These are phyloP conservation scores for Hiodon alosoides DNA, from an alignment of 2,113 vertebrate genomes.

Conservation along the genomic window DNA sequence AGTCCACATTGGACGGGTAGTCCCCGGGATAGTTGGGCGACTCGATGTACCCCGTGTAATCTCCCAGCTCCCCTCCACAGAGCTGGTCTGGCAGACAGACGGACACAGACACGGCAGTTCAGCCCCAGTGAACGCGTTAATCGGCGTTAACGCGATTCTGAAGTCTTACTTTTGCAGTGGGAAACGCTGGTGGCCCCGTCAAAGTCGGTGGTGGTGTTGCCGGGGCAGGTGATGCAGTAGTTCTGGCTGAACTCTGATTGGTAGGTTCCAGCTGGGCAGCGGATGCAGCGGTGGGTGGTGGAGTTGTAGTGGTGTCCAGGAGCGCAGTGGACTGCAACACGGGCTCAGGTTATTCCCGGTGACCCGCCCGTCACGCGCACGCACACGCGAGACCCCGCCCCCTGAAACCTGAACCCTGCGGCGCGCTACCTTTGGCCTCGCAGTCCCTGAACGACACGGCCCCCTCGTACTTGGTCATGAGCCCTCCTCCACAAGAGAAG, in stretches of 20 bases:
- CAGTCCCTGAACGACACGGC: constrained; percentile 87
- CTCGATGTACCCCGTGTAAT: constrained; percentile 95
- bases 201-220: constrained; percentile 94
- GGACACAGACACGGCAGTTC: not conserved
- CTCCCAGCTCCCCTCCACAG: constrained; percentile 91
- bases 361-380: constrained; percentile 15
- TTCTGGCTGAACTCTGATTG: constrained; percentile 94
- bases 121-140: not conserved
- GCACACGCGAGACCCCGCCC: not conserved
- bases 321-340: constrained; percentile 81
- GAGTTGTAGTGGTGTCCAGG: constrained; percentile 96
- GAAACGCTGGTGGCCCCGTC: constrained; percentile 90
- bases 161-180: constrained; percentile 90
- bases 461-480: constrained; percentile 81
- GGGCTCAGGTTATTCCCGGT: not conserved
- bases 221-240: constrained; percentile 89
- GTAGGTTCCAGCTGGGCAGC: constrained; percentile 86
- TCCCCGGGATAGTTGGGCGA: constrained; percentile 97
- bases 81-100: constrained; percentile 70
- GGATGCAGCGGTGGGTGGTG: constrained; percentile 88
- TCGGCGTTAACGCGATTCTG: too few species aligned
- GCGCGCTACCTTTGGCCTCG: constrained; percentile 80
- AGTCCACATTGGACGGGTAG: constrained; percentile 89
- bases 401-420: not conserved
- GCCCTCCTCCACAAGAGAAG: constrained; percentile 85